Evolutionary conservation across 2,797 vertebrate species (phyloP), one percentile per base, ranked within the genome.

Genomic region (Acestrorhynchus altus): DNA sequence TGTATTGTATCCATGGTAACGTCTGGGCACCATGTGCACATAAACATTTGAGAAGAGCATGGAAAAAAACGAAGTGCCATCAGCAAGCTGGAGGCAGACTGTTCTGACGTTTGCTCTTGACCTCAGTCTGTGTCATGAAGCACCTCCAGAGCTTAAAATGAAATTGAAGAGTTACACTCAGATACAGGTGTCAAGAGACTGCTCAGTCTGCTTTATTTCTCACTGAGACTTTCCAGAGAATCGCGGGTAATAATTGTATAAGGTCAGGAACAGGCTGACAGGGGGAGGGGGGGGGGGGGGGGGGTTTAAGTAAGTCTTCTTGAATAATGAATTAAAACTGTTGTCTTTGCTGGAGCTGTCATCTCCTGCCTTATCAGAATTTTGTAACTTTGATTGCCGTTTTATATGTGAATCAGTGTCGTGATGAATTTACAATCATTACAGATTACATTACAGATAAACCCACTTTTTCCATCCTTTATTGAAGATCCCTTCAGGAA

Each of bases 141-240:
- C 35, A 61, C n/a, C 24, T 46, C 46, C 61, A 42, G 16, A 44
- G 57, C 31, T 42, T n/a, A 63, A 51, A 51, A 51, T 68, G 9
- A 49, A 66, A 26, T 49, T 51, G 20, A 39, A 44, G 35, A 15
- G 44, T 46, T 63, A 26, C 18, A n/a, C 49, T 26, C 39, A 24
- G 35, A 40, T 56, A 54, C 24, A 65, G 35, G 68, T 71, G 67
- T 54, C 76, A 63, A 52, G 18, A 52, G 39, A 31, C 49, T 26
- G 24, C 18, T 67, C 44, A n/a, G 44, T 64, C 67, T 77, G 67
- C 57, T 44, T 77, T 56, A 64, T 46, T 51, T 61, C 76, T 77
- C 35, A 12, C 8, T 18, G 47, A 22, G 18, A 52, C 16, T 40
- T 51, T 61, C 24, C 54, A 51, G 54, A 44, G 46, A 51, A n/a